Base-by-base conservation (phyloP, 2,797 vertebrate species). In the Heteromormyrus szaboi region DNA sequence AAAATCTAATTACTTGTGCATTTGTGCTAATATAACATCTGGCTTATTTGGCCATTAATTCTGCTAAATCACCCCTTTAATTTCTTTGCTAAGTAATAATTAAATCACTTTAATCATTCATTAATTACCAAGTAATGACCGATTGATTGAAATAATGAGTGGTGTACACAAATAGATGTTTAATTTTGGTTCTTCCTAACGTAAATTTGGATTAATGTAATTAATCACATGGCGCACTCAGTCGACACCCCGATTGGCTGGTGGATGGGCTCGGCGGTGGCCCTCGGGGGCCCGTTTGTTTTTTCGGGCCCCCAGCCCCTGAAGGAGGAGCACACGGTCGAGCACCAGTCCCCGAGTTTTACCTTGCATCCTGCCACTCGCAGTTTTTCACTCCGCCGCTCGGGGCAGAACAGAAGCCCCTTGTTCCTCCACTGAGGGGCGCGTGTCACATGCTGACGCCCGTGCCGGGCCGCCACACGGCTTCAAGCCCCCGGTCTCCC, bases 381-480 rank as follows among this genome's bases (percentile, higher is more conserved):
- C 37, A 48, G 37, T 84, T 84, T 84, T n/a, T 11, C 1, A 8
- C 46, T 48, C 83, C 2, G 1, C 51, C 56, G 0, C 12, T 37
- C 29, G 29, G 33, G 65, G 65, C 7, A 12, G 29, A 89, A 89
- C 84, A 54, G 37, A 86, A 37, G 29, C 37, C n/a, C 88, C 51
- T 89, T 89, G 46, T 89, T 68, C 54, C n/a, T 46, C 17, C 37
- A 19, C 62, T 7, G 11, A 88, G 59, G 50, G 84, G n/a, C 46
- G 33, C 12, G 1, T n/a, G 46, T 89, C 88, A 86, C 88, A 86
- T 86, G 84, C 29, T 17, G 29, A 44, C 4, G 5, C 29, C 56
- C 84, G 5, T 86, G 29, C 12, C 48, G 22, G 6, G 14, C 12
- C 54, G 37, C 46, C 46, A 0, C 0, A 9, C 68, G 19, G 65